Base-by-base conservation (phyloP, 1,140 invertebrate genomes). In the Antheraea mylitta region DNA sequence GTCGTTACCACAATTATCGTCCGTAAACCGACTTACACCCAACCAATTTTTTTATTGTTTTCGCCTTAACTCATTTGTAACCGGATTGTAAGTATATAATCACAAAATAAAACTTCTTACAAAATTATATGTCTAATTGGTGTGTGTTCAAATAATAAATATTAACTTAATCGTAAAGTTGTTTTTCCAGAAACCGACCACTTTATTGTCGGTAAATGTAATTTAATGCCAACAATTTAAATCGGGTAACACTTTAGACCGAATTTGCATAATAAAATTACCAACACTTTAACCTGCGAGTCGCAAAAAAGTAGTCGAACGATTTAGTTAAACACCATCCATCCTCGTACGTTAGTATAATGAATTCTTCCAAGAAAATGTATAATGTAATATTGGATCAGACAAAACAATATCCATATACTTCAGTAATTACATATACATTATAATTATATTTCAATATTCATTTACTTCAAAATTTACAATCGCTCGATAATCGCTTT, bases 201-300 rank as follows among this genome's bases (percentile, higher is more conserved):
- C 18, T 63, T 36, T n/a, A 7, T 36, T 13, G 30, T 45, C 63
- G 65, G 68, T 58, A 63, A 63, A 36, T 63, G 72, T 81, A 79
- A 82, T 85, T 89, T 86, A 81, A 76, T 11, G 82, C 4, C 45
- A 42, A 78, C 83, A 30, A 81, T 89, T 92, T 87, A 90, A 84
- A 76, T 82, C 82, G 82, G 82, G 87, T 84, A 91, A 91, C 90
- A 92, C 89, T 90, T 92, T 92, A 91, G 86, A 77, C 82, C 67
- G 73, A 85, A 91, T 92, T 92, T 92, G 86, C 90, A 91, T 92
- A 92, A 92, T 91, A 89, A 90, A 91, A 92, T 92, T 91, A 92
- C 85, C 67, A 74, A 69, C 65, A 64, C 61, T 63, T 66, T 30
- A 58, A 16, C 22, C 19, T 62, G 62, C 60, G 66, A 67, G 64